A percentile compares a stretch with the other conserved stretches of the same genome.
Evolutionary conservation across 2,888 invertebrate species (phyloP).

Genomic region (Meganola albula): DNA sequence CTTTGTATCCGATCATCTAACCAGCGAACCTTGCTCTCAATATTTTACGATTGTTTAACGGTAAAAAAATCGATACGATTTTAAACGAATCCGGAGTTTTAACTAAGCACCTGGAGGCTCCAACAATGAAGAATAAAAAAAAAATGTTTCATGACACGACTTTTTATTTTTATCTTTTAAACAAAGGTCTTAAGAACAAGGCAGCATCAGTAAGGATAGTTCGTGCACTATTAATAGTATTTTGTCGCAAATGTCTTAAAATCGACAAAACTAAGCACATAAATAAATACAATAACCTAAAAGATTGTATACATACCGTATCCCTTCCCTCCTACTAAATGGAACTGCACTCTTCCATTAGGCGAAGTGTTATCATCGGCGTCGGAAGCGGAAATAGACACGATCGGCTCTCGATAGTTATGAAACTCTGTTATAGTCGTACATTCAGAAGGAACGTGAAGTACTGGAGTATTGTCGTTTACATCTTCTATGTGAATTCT

Average conservation of each 20-base stretch:
- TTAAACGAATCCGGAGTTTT: too few species aligned
- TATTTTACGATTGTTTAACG: too few species aligned
- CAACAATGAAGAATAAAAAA: not conserved
- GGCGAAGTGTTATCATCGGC: slow-evolving; percentile 87
- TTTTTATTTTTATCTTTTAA: not conserved
- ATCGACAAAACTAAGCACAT: too few species aligned
- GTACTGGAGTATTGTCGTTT: slow-evolving; percentile 89
- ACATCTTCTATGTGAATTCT: slow-evolving; percentile 89
- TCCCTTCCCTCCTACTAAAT: slow-evolving; percentile 84
- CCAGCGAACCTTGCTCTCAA: too few species aligned
- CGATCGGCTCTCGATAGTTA: slow-evolving; percentile 85
- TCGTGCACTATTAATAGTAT: too few species aligned
- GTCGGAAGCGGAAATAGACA: slow-evolving; percentile 87
- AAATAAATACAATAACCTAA: too few species aligned
- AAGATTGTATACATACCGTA: slow-evolving; percentile 73
- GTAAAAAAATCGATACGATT: too few species aligned
- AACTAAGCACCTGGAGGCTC: too few species aligned
- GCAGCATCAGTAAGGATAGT: too few species aligned
- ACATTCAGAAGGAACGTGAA: slow-evolving; percentile 83
- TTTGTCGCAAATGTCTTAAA: too few species aligned
- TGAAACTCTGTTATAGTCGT: slow-evolving; percentile 93
- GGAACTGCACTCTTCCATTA: slow-evolving; percentile 87
- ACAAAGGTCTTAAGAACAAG: too few species aligned
- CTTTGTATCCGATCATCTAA: too few species aligned
- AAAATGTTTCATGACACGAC: not conserved